Evolutionary conservation across 2,888 invertebrate genomes (phyloP).

Genomic region (Parnassius glacialis): DNA sequence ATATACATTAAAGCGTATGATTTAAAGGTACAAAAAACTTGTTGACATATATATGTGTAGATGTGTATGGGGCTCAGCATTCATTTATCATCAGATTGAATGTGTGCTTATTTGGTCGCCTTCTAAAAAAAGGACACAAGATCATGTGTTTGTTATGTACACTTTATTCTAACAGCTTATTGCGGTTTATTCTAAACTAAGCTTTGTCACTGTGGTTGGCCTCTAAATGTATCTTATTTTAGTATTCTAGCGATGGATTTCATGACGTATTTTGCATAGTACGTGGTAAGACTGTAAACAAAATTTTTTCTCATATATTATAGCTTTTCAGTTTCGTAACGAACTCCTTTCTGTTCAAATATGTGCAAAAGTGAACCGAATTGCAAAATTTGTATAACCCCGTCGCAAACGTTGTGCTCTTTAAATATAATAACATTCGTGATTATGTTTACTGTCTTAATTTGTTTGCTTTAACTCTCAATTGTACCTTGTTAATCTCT

Average conservation of each 20-base stretch:
- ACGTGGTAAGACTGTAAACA: not conserved
- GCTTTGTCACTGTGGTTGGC: too few species aligned
- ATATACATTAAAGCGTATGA: too few species aligned
- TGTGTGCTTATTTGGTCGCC: too few species aligned
- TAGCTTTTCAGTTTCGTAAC: not conserved
- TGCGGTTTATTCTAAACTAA: too few species aligned
- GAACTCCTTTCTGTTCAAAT: not conserved
- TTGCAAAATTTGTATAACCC: constrained; percentile 5
- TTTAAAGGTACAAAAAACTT: too few species aligned
- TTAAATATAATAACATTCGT: constrained; percentile 6
- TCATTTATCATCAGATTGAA: too few species aligned
- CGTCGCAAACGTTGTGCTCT: not conserved
- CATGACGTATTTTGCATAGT: not conserved
- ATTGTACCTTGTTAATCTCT: constrained; percentile 4
- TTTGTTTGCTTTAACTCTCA: constrained; percentile 11
- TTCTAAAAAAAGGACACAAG: too few species aligned
- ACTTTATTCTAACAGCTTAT: too few species aligned
- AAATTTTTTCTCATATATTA: too few species aligned
- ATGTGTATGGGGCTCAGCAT: too few species aligned
- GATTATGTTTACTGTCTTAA: constrained; percentile 13
- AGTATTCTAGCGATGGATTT: not conserved
- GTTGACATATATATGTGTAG: too few species aligned
- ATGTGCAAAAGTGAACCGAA: not conserved
- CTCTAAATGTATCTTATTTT: not conserved
- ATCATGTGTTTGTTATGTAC: too few species aligned